Conservation (phyloP, 2,888 invertebrate species). For the Erebia ligea region DNA sequence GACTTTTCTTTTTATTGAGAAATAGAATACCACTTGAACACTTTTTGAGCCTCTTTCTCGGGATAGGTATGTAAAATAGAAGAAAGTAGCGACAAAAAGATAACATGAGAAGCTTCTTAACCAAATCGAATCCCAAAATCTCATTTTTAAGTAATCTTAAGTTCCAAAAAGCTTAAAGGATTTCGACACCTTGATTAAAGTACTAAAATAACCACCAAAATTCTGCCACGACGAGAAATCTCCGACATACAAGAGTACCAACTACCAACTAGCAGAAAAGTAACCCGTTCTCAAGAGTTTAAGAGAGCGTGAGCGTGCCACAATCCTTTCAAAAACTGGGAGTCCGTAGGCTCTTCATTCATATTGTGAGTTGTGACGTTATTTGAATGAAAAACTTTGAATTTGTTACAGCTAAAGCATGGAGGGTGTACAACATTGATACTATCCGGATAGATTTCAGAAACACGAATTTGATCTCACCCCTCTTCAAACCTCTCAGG, state of each 20-base stretch:
- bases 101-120: no score
- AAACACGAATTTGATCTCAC: no score
- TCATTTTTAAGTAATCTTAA: no score
- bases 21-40: no score
- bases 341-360: conserved; percentile 24
- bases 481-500: no score
- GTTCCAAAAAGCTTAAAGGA: background rate
- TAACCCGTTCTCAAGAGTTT: conserved; percentile 21
- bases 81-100: no score
- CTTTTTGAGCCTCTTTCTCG: no score
- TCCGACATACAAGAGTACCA: conserved; percentile 3
- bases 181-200: background rate
- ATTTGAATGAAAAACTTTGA: conserved; percentile 32
- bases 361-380: conserved; percentile 20
- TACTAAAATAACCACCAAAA: background rate
- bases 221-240: background rate
- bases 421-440: background rate
- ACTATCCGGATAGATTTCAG: background rate
- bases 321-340: conserved; percentile 27
- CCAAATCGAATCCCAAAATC: no score
- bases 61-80: no score
- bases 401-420: background rate
- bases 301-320: conserved; percentile 30
- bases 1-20: no score
- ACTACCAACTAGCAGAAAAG: conserved; percentile 7